A percentile compares a stretch with the other conserved stretches of the same genome.
Evolutionary conservation across 2,797 vertebrate species (phyloP).

Genomic region (Tenualosa thibaudeaui): DNA sequence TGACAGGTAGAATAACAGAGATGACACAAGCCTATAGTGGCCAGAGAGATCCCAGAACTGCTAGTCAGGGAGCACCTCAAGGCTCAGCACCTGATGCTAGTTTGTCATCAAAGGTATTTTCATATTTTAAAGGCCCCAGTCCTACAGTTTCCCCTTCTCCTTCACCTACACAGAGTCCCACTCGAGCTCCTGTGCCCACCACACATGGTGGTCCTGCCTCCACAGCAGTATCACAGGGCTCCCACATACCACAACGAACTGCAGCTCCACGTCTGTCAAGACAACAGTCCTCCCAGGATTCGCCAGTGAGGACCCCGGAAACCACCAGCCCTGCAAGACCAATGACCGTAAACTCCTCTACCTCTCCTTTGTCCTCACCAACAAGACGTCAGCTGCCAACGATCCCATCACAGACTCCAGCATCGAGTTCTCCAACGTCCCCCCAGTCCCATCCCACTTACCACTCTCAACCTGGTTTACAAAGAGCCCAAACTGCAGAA

Average conservation of each 20-base stretch:
- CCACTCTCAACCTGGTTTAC: constrained; percentile 70
- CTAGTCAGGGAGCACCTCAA: constrained; percentile 66
- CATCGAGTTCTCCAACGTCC: constrained; percentile 72
- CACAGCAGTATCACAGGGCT: constrained; percentile 80
- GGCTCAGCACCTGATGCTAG: constrained; percentile 66
- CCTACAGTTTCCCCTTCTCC: constrained; percentile 83
- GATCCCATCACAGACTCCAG: constrained; percentile 78
- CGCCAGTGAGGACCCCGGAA: constrained; percentile 85
- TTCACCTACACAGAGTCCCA: constrained; percentile 89
- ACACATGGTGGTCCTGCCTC: constrained; percentile 61
- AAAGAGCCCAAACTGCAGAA: constrained; percentile 73
- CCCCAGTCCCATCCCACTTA: constrained; percentile 73
- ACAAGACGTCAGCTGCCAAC: constrained; percentile 80
- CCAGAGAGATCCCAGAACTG: constrained; percentile 63
- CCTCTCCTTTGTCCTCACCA: constrained; percentile 89
- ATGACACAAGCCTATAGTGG: constrained; percentile 50
- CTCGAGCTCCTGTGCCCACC: constrained; percentile 66
- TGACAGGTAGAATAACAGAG: constrained; percentile 57
- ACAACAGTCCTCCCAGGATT: constrained; percentile 90
- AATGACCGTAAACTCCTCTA: constrained; percentile 83
- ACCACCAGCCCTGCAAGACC: constrained; percentile 83
- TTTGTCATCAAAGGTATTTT: constrained; percentile 79
- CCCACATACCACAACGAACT: constrained; percentile 79
- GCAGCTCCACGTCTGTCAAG: constrained; percentile 82
- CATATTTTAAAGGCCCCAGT: constrained; percentile 86